A percentile compares a stretch with the other conserved stretches of the same genome.
Evolutionary conservation across 2,888 invertebrate species (phyloP).

Genomic region (Isotomurus palustris): DNA sequence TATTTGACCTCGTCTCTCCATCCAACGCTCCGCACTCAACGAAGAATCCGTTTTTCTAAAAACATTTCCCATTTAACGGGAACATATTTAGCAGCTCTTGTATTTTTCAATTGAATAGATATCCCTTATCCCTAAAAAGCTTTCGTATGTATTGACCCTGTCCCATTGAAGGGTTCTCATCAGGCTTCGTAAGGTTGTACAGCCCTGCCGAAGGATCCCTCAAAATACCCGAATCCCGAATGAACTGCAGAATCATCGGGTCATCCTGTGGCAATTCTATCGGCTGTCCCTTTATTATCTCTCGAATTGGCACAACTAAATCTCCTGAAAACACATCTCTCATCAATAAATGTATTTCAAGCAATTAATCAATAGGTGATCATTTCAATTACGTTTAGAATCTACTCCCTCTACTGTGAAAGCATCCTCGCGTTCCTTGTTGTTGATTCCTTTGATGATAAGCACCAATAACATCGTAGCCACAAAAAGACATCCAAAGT

Average conservation of each 20-base stretch:
- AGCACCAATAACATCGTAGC: no score
- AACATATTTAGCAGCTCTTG: neutral
- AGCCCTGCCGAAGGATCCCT: slow-evolving; percentile 19
- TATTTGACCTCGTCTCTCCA: slow-evolving; percentile 51
- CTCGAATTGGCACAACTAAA: neutral
- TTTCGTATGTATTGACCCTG: slow-evolving; percentile 43
- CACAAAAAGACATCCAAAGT: no score
- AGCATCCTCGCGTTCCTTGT: no score
- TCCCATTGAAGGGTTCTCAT: slow-evolving; percentile 45
- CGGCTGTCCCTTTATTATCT: slow-evolving; percentile 10
- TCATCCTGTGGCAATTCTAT: slow-evolving; percentile 30
- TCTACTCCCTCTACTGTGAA: no score
- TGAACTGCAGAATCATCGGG: slow-evolving; percentile 18
- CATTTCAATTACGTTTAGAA: no score
- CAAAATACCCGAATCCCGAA: slow-evolving; percentile 15
- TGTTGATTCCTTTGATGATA: no score
- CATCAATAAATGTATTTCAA: no score
- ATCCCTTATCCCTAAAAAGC: slow-evolving; percentile 43
- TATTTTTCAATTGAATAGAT: neutral
- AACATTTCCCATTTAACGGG: neutral
- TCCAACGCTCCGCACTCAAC: slow-evolving; percentile 49
- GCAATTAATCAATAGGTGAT: no score
- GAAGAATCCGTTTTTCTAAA: slow-evolving; percentile 37
- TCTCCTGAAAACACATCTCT: no score
- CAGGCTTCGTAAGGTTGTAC: slow-evolving; percentile 40